Base-by-base conservation (phyloP, 1,140 invertebrate genomes). In the Musca domestica region DNA sequence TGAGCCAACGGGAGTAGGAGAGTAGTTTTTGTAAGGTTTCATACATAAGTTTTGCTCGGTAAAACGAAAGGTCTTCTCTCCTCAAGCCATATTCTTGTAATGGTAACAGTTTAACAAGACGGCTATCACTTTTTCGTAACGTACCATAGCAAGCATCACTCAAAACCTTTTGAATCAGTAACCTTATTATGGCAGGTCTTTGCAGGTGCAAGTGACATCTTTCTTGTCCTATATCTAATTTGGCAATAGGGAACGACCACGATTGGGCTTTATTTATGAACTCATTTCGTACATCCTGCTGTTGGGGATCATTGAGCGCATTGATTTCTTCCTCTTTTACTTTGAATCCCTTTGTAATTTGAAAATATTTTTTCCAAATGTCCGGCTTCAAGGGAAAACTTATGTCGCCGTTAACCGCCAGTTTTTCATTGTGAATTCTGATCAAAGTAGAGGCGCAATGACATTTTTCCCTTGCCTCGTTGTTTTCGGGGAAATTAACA, bases 381-480 rank as follows among this genome's bases (percentile, higher is more conserved):
- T 83, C 76, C n/a, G 82, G 68, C 48, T 76, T 82, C 51, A 76
- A 78, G 64, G 81, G 77, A 74, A 87, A 87, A 77, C 82, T 84
- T 10, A 85, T 78, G 46, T 88, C 86, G 34, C 86, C 86, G 67
- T 82, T 77, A 41, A 56, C 72, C 23, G 71, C 64, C 15, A 85
- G 74, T 70, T 85, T 82, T 49, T 83, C 80, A 7, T 71, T 75
- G 69, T 86, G 86, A 72, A 83, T 75, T 76, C 85, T 86, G 12
- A 88, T 76, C 49, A 83, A 70, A 80, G 70, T 51, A 30, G 67
- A 30, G 3, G 49, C 17, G 15, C 46, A 34, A 20, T 12, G 4
- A 25, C 47, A 25, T 3, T 64, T 47, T 46, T 65, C 41, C 14
- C 20, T 10, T 2, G 15, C 56, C 2, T 27, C 25, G 6, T n/a